Percentiles rank a stretch among this genome's conserved stretches.
Evolutionary conservation across 2,888 invertebrate genomes (phyloP).

Genomic region (Schizaphis graminum): DNA sequence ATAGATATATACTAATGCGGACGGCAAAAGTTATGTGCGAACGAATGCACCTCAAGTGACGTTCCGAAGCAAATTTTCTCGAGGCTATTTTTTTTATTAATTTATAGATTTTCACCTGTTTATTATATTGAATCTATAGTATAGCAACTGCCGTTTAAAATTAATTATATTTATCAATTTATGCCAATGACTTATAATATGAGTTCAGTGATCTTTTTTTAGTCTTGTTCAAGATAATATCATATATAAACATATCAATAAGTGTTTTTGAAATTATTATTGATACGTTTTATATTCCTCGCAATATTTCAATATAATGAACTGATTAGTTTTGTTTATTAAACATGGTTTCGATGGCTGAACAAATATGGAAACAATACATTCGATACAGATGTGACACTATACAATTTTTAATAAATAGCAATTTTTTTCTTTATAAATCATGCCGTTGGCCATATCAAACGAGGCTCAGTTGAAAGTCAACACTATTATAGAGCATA

Average conservation of each 20-base stretch:
- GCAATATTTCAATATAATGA: not conserved
- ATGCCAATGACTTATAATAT: not conserved
- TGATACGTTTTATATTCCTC: not conserved
- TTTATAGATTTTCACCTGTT: not conserved
- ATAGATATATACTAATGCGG: not conserved
- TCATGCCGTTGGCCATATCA: not conserved
- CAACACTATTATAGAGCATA: not conserved
- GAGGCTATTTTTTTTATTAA: not conserved
- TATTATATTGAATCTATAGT: not conserved
- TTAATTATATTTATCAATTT: not conserved
- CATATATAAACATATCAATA: not conserved
- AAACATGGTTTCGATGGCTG: not conserved
- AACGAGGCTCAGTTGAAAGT: slow-evolving; percentile 9
- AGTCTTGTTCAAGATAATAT: not conserved
- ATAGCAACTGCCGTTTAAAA: not conserved
- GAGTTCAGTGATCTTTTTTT: not conserved
- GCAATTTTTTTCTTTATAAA: not conserved
- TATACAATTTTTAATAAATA: not conserved
- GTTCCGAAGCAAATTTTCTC: not conserved
- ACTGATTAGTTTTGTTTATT: not conserved
- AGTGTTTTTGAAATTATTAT: not conserved
- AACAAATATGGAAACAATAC: not conserved
- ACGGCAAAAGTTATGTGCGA: not conserved
- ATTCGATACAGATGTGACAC: not conserved
- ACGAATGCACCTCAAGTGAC: not conserved